Conservation (phyloP, 2,113 vertebrate species). For the Illadopsis cleaveri region DNA sequence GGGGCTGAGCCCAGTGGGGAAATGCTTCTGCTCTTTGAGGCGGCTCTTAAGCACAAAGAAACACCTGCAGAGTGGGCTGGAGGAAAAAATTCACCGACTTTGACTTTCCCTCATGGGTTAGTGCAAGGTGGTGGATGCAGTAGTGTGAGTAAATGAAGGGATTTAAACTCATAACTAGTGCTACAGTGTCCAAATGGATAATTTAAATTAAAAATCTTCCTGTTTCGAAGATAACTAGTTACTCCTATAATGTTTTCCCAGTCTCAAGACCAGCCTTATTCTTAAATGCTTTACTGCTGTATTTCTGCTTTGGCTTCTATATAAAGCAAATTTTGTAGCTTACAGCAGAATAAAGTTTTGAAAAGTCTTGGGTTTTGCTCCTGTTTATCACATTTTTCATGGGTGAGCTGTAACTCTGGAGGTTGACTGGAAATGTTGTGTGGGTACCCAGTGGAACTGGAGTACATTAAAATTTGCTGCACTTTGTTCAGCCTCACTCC, state of each 20-base stretch:
- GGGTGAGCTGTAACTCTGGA: accelerated
- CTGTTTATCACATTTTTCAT: accelerated
- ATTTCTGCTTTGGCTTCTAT: neutral
- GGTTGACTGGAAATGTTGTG: accelerated
- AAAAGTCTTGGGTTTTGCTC: neutral
- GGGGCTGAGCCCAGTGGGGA: neutral
- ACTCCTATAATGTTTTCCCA: neutral
- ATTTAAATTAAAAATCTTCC: accelerated
- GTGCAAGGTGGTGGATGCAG: neutral
- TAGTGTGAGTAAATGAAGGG: no score
- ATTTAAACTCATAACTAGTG: neutral
- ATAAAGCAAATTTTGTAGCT: accelerated
- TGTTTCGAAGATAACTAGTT: no score
- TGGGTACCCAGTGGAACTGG: neutral
- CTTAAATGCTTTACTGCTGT: neutral
- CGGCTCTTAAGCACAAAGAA: neutral
- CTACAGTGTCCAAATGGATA: accelerated
- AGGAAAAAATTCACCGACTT: neutral
- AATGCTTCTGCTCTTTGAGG: neutral
- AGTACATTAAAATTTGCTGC: accelerated
- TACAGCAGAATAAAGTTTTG: neutral
- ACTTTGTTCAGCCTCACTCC: accelerated
- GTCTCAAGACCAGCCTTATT: neutral
- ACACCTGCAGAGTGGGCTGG: no score
- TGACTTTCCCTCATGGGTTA: accelerated